Base-by-base conservation (phyloP, 2,888 invertebrate genomes). In the Lycaena phlaeas region DNA sequence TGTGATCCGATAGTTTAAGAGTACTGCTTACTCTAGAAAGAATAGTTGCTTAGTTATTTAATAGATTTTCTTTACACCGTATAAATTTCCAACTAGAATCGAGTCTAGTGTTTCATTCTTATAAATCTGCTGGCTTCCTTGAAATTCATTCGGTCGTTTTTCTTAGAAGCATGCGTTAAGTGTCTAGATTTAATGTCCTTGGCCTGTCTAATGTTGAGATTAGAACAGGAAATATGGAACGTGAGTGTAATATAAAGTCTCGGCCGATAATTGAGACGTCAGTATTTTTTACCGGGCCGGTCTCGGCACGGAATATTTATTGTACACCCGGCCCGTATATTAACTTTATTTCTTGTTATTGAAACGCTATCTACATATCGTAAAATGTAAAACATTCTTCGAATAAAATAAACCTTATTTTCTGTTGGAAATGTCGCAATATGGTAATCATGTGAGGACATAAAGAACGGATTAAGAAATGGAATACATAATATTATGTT, bases 231-330 rank as follows among this genome's bases (percentile, higher is more conserved):
- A 76, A 78, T 72, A 71, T 74, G 68, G 73, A 67, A 69, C 75
- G 79, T 79, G 81, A 79, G 78, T 78, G 76, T 76, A 72, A 74
- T 79, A 79, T 74, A 79, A 70, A 61, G 40, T 49, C 48, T 51
- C 47, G 42, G 51, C 46, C 71, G 74, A 76, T 84, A 82, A 84
- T 84, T 82, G 82, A 84, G 82, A 81, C 76, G 78, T 84, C 78
- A 81, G 69, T 71, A 79, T 81, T 81, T 81, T 81, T 64, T 62
- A 68, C 52, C 63, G 56, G 49, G 38, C 45, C 42, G 44, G 49
- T 52, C 57, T 56, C 57, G 54, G 59, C 67, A 69, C 71, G 75
- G 73, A 79, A 81, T 81, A 81, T 81, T 82, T 81, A 84, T 81
- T 76, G 72, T 68, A 61, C 64, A 69, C 66, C 64, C 59, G 65